Base-by-base conservation (phyloP, 2,888 invertebrate species). In the Tridacna gigas region DNA sequence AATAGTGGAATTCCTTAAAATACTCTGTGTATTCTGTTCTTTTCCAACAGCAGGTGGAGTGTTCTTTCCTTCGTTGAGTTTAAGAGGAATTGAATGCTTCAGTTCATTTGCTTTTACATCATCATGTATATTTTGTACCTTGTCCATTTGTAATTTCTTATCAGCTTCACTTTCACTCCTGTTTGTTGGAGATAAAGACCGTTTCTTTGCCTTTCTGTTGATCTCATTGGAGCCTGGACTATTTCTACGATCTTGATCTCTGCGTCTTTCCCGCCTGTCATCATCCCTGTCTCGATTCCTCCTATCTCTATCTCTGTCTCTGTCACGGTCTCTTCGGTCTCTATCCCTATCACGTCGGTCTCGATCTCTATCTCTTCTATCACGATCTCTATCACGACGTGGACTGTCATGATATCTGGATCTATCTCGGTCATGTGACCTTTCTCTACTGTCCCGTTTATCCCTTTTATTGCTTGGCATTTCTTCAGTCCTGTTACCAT, bases 311-410 rank as follows among this genome's bases (percentile, higher is more conserved):
- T 83, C 83, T 48, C 75, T 79, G 20, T 83, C 77, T 25, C 80
- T 74, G 22, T 84, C 84, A 22, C 89, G 37, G n/a, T 83, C 73
- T n/a, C 81, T 82, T 60, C 84, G 71, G 48, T 82, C 81, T 82
- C 84, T 87, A 22, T 84, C 86, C 79, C 92, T 80, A 69, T 91
- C 90, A 66, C 93, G 90, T 18, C 77, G 28, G 61, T 88, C 87
- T 12, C 83, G 76, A 92, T 91, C 47, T 90, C 88, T 26, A 75
- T 66, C 90, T 56, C 80, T 75, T 63, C 75, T 69, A 56, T 84
- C 37, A 37, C 37, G 37, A 22, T 82, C 84, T 26, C 71, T 61
- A 26, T 83, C 84, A 25, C 65, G n/a, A 9, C 73, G 45, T 18
- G 79, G 79, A 74, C 79, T 79, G 20, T 79, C 79, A 28, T 63